Evolutionary conservation across 2,113 vertebrate species (phyloP).

Genomic region (Coryphaenoides rupestris): DNA sequence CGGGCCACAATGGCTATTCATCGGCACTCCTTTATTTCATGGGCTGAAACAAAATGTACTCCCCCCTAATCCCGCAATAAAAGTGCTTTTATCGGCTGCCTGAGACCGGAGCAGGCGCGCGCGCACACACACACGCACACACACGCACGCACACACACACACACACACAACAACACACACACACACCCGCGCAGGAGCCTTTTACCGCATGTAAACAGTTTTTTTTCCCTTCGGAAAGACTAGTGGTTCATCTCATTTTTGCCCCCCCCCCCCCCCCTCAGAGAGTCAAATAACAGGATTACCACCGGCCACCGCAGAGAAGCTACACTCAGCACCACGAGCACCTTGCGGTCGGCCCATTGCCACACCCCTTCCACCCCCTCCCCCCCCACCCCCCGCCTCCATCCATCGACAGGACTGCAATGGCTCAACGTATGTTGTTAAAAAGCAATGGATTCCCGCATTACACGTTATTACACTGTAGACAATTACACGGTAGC

Average conservation of each 20-base stretch:
- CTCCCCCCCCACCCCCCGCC: too few relatives aligned
- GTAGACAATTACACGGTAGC: too few relatives aligned
- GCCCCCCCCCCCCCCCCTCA: too few relatives aligned
- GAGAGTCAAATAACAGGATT: slow-evolving; percentile 17
- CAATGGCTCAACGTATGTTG: too few relatives aligned
- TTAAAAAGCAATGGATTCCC: too few relatives aligned
- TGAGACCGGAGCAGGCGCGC: slow-evolving; percentile 45
- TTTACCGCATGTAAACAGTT: slow-evolving; percentile 30
- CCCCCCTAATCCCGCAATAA: slow-evolving; percentile 59
- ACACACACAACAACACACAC: too few relatives aligned
- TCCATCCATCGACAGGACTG: too few relatives aligned
- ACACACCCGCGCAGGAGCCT: slow-evolving; percentile 22
- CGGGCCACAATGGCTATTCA: slow-evolving; percentile 54
- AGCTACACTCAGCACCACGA: slow-evolving; percentile 30
- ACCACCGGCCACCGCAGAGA: slow-evolving; percentile 32
- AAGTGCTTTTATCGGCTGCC: slow-evolving; percentile 64
- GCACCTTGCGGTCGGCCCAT: slow-evolving; percentile 30
- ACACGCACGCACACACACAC: too few relatives aligned
- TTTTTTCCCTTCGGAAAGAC: slow-evolving; percentile 23
- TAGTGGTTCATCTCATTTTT: slow-evolving; percentile 3
- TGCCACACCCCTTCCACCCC: slow-evolving; percentile 30
- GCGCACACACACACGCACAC: too few relatives aligned
- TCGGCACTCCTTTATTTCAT: slow-evolving; percentile 63
- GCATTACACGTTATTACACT: too few relatives aligned
- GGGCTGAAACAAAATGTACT: slow-evolving; percentile 64